Evolutionary conservation across 2,113 vertebrate species (phyloP).

Genomic region (Plecturocebus donacophilus): DNA sequence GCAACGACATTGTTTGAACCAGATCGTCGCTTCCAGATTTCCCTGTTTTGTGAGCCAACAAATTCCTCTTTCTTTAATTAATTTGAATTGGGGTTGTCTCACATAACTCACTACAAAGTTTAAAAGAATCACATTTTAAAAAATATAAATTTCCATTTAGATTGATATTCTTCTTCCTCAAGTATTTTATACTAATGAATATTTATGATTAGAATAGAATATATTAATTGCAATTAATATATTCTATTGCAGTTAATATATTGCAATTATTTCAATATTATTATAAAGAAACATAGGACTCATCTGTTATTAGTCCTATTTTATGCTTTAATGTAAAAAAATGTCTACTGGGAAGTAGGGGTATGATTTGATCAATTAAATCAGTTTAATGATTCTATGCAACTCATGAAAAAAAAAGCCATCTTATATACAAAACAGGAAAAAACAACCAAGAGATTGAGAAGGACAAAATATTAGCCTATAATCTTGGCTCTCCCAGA

Average conservation of each 20-base stretch:
- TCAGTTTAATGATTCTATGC: neutral
- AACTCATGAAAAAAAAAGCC: neutral
- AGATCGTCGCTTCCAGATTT: too few relatives aligned
- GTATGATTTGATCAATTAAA: neutral
- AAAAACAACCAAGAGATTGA: neutral
- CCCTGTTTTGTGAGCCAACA: neutral
- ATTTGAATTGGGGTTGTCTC: neutral
- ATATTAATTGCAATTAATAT: neutral
- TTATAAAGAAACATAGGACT: neutral
- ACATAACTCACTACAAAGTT: neutral
- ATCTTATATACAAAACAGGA: neutral
- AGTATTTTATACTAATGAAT: neutral
- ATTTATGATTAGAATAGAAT: neutral
- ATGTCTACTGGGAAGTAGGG: neutral
- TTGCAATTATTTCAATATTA: neutral
- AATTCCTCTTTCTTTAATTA: neutral
- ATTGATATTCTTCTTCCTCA: neutral
- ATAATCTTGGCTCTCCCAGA: neutral
- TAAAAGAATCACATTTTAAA: neutral
- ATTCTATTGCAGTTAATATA: neutral
- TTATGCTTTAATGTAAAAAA: neutral
- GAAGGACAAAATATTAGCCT: neutral
- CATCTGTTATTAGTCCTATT: neutral
- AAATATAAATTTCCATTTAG: neutral
- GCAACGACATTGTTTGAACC: rapidly evolving